These are phyloP conservation scores for Pelochelys cantorii DNA, from an alignment of 2,797 vertebrate genomes.

Conservation along the genomic window DNA sequence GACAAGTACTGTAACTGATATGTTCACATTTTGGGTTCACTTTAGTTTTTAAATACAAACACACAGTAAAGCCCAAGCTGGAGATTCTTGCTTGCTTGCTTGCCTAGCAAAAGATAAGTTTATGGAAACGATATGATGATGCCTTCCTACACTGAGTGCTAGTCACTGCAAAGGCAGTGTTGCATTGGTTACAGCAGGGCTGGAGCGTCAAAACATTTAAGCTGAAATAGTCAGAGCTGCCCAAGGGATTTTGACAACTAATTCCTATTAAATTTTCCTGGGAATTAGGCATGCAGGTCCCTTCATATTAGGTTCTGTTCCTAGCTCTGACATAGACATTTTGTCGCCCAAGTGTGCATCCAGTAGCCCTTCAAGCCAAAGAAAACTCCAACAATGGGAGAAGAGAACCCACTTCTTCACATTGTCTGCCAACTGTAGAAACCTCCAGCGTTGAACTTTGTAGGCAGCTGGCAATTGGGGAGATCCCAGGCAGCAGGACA, in stretches of 20 bases:
- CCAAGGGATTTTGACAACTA: neutral
- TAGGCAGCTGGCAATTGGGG: neutral
- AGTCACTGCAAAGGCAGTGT: neutral
- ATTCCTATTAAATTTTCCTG: neutral
- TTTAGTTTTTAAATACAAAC: neutral
- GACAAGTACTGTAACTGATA: neutral
- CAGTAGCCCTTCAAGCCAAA: rapidly evolving
- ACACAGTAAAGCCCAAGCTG: neutral
- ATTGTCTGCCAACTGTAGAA: neutral
- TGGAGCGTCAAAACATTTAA: neutral
- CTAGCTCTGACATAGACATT: neutral
- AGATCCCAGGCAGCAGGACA: rapidly evolving
- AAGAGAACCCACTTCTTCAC: neutral
- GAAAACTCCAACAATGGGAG: neutral
- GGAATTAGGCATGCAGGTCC: neutral
- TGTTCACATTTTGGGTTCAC: neutral
- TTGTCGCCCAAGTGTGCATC: neutral
- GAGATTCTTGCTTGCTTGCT: neutral
- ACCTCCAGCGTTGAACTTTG: neutral
- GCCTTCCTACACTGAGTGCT: neutral
- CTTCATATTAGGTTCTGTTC: neutral
- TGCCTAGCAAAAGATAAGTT: neutral
- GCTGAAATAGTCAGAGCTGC: neutral
- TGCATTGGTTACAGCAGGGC: neutral
- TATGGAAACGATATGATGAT: neutral